Conservation (phyloP, 2,113 vertebrate species). For the Aptenodytes forsteri region DNA sequence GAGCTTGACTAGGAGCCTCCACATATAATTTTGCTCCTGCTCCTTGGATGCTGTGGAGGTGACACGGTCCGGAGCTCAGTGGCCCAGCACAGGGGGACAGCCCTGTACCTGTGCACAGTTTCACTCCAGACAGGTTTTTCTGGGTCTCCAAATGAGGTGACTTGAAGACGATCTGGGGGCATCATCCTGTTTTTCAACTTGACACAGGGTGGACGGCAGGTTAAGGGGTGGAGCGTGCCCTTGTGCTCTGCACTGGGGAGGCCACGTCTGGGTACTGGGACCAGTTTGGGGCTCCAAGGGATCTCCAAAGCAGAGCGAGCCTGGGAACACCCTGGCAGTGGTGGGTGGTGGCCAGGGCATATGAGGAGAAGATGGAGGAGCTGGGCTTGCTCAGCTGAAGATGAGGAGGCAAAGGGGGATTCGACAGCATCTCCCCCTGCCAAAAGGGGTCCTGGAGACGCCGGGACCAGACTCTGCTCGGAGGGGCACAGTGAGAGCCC, state of each 20-base stretch:
- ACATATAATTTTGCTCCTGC: neutral
- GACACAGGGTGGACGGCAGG: neutral
- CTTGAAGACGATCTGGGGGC: neutral
- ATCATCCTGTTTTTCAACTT: neutral
- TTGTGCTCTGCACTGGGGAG: neutral
- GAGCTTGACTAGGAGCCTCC: neutral
- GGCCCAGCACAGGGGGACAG: neutral
- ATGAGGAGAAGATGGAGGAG: neutral
- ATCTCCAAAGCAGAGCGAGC: neutral
- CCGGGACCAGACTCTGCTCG: accelerated
- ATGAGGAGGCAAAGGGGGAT: neutral
- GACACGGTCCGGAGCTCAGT: accelerated
- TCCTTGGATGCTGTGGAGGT: neutral
- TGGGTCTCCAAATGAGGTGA: neutral
- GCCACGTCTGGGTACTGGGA: neutral
- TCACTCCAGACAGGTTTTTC: neutral
- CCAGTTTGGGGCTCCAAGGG: neutral
- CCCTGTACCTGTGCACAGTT: neutral
- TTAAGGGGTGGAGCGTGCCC: neutral
- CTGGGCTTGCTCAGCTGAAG: neutral
- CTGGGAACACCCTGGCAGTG: neutral
- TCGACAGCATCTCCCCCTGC: neutral
- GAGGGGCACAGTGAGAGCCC: neutral
- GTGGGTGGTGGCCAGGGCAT: neutral
- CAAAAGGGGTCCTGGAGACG: neutral